Evolutionary conservation across 2,113 vertebrate genomes (phyloP).

Genomic region (Cynopterus brachyotis): DNA sequence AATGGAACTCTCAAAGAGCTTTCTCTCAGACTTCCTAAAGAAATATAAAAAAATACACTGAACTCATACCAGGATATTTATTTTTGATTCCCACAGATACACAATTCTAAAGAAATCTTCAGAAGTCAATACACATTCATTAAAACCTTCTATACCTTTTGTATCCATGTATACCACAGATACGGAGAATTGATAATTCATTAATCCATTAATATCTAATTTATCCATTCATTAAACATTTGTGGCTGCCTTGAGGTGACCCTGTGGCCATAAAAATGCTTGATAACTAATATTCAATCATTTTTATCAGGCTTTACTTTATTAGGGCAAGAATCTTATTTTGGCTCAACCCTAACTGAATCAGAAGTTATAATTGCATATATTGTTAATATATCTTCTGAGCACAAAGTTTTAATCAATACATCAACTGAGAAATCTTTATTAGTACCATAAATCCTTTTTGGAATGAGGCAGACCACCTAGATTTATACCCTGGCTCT

Average conservation of each 20-base stretch:
- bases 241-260: constrained; percentile 11
- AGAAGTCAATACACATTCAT: constrained; percentile 36
- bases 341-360: constrained; percentile 12
- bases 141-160: constrained; percentile 20
- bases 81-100: constrained; percentile 49
- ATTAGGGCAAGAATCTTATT: constrained; percentile 44
- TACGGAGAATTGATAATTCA: constrained; percentile 39
- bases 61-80: constrained; percentile 22
- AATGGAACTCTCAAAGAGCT: constrained; percentile 21
- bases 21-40: background rate
- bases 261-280: constrained; percentile 37
- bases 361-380: constrained; percentile 24
- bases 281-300: constrained; percentile 59
- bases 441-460: background rate
- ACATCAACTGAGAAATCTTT: background rate
- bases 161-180: constrained; percentile 1
- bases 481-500: background rate
- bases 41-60: constrained; percentile 15
- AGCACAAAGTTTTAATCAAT: constrained; percentile 33
- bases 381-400: constrained; percentile 31
- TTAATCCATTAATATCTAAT: constrained; percentile 58
- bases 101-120: constrained; percentile 49
- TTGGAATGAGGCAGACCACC: background rate
- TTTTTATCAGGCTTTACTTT: constrained; percentile 59
- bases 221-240: constrained; percentile 50